Evolutionary conservation across 2,797 vertebrate genomes (phyloP), one percentile per base, ranked within the genome.

Genomic region (Tangara arthus): DNA sequence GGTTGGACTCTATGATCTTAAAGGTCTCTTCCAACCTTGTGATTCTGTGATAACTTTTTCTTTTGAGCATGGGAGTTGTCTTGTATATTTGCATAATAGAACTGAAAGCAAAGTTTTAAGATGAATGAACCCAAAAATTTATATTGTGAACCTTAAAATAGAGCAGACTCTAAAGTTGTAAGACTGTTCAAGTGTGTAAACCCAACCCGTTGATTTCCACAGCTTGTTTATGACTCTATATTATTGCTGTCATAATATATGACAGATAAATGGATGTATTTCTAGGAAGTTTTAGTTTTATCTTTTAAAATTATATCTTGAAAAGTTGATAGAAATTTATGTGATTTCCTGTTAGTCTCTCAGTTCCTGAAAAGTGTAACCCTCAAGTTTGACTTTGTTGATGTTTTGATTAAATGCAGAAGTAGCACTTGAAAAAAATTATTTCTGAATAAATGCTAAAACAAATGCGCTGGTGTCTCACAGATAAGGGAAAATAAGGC

Each of bases 301-400:
- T 15, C 16, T 52, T 4, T 82, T 60, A 41, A 46, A 68, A 49
- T 44, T 84, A 4, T 72, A 4, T 5, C 26, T 42, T 2, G 61
- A 24, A 44, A 79, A 34, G 15, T 32, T 63, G 23, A 3, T 66
- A 34, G 32, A 8, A 66, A 50, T 23, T 61, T 64, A 3, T 17
- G 3, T 0, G 3, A n/a, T 18, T 77, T 73, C 27, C 5, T 59
- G 0, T 21, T 32, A 44, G 19, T 66, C 8, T 77, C 18, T 79
- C 23, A 52, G 2, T 82, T 87, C 12, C 47, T 61, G n/a, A 28
- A 32, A 75, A 75, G 15, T 68, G 24, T 47, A 49, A 16, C 6
- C 27, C 15, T 28, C 47, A 47, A 60, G 53, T 27, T 59, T 85
- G n/a, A 23, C 22, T 39, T 55, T 32, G 16, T 60, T 47, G 8